These are phyloP conservation scores for Polyommatus icarus DNA, from an alignment of 2,888 invertebrate genomes.

Conservation along the genomic window DNA sequence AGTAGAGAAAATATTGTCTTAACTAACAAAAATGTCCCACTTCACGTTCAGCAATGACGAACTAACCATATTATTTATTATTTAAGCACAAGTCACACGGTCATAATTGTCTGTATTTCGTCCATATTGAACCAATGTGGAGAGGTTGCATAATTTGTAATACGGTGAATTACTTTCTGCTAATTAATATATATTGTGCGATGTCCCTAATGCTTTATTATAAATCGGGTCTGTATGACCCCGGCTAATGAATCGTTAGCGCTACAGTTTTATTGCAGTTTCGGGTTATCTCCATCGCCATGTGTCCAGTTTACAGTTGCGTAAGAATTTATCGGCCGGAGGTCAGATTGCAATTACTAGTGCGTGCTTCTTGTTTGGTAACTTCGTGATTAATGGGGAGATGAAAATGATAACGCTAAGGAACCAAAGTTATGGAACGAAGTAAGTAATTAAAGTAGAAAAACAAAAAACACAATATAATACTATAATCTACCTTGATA, in stretches of 20 bases:
- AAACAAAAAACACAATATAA: too few relatives aligned
- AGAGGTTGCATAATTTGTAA: too few relatives aligned
- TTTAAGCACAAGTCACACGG: too few relatives aligned
- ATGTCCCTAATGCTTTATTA: conserved; percentile 38
- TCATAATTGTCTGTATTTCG: too few relatives aligned
- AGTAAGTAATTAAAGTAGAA: too few relatives aligned
- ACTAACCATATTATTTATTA: too few relatives aligned
- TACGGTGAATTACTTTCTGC: background rate
- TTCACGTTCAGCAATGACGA: too few relatives aligned
- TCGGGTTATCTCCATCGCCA: conserved; percentile 68
- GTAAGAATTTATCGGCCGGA: conserved; percentile 41
- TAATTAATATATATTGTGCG: conserved; percentile 3
- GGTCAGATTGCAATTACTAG: conserved; percentile 42
- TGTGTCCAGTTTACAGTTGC: conserved; percentile 59
- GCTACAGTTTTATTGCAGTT: conserved; percentile 70
- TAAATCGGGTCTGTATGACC: conserved; percentile 65
- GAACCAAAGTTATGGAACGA: too few relatives aligned
- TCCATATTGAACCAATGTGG: too few relatives aligned
- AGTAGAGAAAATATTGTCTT: too few relatives aligned
- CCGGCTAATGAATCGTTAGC: conserved; percentile 75
- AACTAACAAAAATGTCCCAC: too few relatives aligned
- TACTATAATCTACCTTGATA: too few relatives aligned
- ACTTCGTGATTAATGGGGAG: background rate
- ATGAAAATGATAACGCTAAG: background rate
- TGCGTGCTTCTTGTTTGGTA: conserved; percentile 9